phyloP scores from a whole-genome alignment of 2,113 vertebrate species.

The Anguilla japonica region DNA sequence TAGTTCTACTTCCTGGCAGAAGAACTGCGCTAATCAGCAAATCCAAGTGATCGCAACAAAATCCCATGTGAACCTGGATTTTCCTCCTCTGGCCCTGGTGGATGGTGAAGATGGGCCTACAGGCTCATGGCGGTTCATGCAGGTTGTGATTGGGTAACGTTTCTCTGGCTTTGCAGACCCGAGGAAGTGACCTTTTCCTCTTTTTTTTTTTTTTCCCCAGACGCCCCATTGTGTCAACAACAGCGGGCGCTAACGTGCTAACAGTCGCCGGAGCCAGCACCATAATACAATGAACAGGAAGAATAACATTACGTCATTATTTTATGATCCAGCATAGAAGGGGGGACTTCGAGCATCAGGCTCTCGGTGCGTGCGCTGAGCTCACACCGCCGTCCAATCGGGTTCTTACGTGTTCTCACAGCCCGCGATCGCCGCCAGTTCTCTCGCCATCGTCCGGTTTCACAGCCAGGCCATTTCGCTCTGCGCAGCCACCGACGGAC shows the following conservation, averaged over 20 bases:
- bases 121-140: no score
- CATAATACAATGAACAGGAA: neutral
- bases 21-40: no score
- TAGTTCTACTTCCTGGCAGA: no score
- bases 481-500: no score
- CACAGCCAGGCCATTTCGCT: neutral
- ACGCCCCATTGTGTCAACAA: neutral
- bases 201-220: neutral
- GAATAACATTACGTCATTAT: neutral
- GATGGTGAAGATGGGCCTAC: no score
- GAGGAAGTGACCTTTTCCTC: neutral
- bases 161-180: neutral
- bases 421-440: constrained; percentile 12
- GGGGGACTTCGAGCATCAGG: neutral
- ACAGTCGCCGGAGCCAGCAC: neutral
- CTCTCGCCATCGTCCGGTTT: neutral
- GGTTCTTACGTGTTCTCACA: neutral
- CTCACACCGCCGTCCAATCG: neutral
- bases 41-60: no score
- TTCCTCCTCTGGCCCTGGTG: no score
- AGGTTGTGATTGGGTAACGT: neutral
- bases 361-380: neutral
- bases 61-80: no score
- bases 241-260: neutral
- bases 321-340: neutral